These are phyloP conservation scores for Drosophila arizonae DNA, from an alignment of 1,140 invertebrate genomes.

Conservation along the genomic window DNA sequence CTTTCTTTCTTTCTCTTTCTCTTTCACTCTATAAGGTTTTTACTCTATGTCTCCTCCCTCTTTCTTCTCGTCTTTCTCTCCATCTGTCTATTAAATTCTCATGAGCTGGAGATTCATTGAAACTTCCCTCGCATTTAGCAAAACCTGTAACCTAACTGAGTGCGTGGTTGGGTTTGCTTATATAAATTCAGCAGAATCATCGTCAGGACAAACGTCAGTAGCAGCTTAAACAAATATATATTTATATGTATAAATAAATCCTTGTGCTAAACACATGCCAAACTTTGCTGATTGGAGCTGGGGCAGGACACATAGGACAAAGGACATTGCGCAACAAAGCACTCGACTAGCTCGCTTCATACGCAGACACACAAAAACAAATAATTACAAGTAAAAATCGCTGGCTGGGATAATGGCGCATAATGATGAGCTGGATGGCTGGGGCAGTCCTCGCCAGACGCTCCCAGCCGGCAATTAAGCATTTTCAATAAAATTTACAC, in stretches of 20 bases:
- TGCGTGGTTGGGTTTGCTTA: constrained; percentile 28
- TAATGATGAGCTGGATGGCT: constrained; percentile 59
- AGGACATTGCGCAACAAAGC: constrained; percentile 63
- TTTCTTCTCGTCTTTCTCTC: background rate
- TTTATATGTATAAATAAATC: constrained; percentile 32
- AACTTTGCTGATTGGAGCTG: constrained; percentile 16
- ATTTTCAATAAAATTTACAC: constrained; percentile 82
- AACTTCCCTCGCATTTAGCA: constrained; percentile 35
- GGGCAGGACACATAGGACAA: constrained; percentile 33
- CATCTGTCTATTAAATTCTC: background rate
- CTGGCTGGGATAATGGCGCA: constrained; percentile 64
- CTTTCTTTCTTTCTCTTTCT: too few relatives aligned
- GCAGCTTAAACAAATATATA: constrained; percentile 75
- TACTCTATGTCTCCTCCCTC: too few relatives aligned
- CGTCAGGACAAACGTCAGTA: constrained; percentile 67
- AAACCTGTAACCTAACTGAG: constrained; percentile 24
- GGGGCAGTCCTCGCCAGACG: constrained; percentile 29
- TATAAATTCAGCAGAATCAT: constrained; percentile 49
- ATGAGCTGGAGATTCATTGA: background rate
- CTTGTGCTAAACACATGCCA: constrained; percentile 54
- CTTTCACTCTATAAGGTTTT: too few relatives aligned
- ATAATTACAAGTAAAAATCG: constrained; percentile 81
- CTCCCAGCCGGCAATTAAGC: constrained; percentile 70
- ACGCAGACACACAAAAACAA: constrained; percentile 73
- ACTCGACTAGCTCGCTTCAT: constrained; percentile 46